phyloP scores from a whole-genome alignment of 2,888 invertebrate species.

The Amblyjoppa fuscipennis region DNA sequence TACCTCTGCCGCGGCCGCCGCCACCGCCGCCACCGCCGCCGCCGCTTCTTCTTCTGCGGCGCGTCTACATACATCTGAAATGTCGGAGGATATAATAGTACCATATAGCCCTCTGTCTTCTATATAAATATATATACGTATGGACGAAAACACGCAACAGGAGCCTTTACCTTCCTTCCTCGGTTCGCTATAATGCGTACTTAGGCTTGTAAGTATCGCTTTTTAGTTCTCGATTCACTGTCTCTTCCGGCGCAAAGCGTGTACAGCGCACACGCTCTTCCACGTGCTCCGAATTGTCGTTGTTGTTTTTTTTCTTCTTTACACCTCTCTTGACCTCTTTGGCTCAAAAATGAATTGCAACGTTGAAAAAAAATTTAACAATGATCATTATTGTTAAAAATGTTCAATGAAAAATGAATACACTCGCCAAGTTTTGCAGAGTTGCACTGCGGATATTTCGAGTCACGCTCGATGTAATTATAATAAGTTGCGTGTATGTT shows the following conservation, averaged over 20 bases:
- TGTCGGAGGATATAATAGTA: conserved; percentile 17
- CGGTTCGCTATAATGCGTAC: conserved; percentile 32
- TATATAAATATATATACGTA: conserved; percentile 26
- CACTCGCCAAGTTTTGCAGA: not conserved
- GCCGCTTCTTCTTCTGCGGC: conserved; percentile 37
- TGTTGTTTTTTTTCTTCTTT: not conserved
- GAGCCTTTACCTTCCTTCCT: conserved; percentile 19
- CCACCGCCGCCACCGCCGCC: too few species aligned
- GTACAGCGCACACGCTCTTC: conserved; percentile 17
- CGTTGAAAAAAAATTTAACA: not conserved
- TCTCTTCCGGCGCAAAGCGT: conserved; percentile 15
- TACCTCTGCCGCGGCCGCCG: conserved; percentile 26
- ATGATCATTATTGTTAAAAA: not conserved
- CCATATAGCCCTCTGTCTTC: conserved; percentile 38
- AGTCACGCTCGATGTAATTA: conserved; percentile 59
- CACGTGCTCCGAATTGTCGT: conserved; percentile 33
- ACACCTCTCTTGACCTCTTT: not conserved
- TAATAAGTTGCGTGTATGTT: conserved; percentile 66
- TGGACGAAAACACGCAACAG: conserved; percentile 33
- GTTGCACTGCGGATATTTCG: conserved; percentile 8
- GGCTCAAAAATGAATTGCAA: not conserved
- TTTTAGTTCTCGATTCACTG: conserved; percentile 43
- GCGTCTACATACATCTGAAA: conserved; percentile 58
- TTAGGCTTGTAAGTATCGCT: conserved; percentile 44
- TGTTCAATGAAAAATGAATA: not conserved